Evolutionary conservation across 2,113 vertebrate genomes (phyloP).

Genomic region (Chloebia gouldiae): DNA sequence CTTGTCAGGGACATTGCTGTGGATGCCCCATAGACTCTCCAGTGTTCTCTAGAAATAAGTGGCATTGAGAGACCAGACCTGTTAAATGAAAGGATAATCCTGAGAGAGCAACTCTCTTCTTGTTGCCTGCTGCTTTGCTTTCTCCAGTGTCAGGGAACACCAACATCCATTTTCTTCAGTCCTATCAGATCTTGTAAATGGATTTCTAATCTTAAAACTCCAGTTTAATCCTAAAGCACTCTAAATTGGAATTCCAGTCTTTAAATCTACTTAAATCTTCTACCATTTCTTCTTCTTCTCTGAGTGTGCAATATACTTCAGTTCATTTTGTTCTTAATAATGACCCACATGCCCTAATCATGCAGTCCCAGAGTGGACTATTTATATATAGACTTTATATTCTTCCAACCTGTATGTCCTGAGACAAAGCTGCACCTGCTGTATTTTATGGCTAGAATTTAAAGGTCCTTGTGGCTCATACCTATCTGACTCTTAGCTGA

Average conservation of each 20-base stretch:
- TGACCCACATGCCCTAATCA: neutral
- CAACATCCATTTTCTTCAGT: neutral
- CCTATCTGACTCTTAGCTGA: neutral
- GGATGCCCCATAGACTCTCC: neutral
- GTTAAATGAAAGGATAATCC: neutral
- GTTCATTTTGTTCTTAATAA: neutral
- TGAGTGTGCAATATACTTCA: neutral
- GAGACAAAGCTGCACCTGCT: neutral
- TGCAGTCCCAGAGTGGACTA: neutral
- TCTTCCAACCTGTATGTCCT: neutral
- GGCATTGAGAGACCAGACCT: neutral
- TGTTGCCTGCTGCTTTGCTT: neutral
- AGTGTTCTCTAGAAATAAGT: neutral
- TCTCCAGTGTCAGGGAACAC: neutral
- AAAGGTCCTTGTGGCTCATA: neutral
- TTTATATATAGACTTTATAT: neutral
- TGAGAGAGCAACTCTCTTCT: fast-evolving
- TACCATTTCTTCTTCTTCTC: neutral
- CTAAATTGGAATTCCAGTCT: neutral
- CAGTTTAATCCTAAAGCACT: neutral
- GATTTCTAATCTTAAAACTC: neutral
- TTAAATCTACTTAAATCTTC: neutral
- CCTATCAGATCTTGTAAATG: neutral
- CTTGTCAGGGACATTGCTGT: neutral
- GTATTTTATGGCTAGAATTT: neutral